phyloP scores from a whole-genome alignment of 2,113 vertebrate genomes.

The zebrafish (Danio rerio) region GRCz12tu NC_133185.1:6732001-6732500 shows the following conservation, averaged over 20 bases:
- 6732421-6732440: too few species aligned
- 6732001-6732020: conserved; percentile 92
- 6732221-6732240: neutral
- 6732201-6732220: neutral
- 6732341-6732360: too few species aligned
- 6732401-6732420: too few species aligned
- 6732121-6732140: neutral
- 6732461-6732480: too few species aligned
- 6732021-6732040: conserved; percentile 91
- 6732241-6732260: neutral
- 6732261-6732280: too few species aligned
- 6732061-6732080: neutral
- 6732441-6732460: too few species aligned
- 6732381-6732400: too few species aligned
- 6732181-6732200: neutral
- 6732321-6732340: too few species aligned
- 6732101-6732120: conserved; percentile 1
- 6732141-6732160: neutral
- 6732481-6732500: too few species aligned
- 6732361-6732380: too few species aligned
- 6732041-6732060: conserved; percentile 79
- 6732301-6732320: too few species aligned
- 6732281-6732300: too few species aligned
- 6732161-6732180: neutral
- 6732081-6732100: neutral